Base-by-base conservation (phyloP, 2,888 invertebrate genomes). In the Tridacna gigas region DNA sequence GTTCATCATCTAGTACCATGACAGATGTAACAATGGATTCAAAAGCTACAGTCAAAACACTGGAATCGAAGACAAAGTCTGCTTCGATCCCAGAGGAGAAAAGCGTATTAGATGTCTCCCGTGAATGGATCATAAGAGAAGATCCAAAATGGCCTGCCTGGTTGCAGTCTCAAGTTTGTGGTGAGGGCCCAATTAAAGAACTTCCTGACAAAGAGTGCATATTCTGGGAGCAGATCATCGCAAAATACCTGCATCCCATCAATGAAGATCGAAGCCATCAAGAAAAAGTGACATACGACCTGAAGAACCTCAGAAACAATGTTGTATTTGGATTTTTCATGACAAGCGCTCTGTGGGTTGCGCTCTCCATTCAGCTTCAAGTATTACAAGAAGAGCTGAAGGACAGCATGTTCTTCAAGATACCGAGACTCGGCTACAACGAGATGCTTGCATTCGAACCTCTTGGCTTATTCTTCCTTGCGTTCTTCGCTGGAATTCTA, bases 281-380 rank as follows among this genome's bases (percentile, higher is more conserved):
- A 74, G 89, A 89, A n/a, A 90, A 90, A 66, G 90, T 93, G 0
- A 82, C 86, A 25, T 74, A 79, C 11, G 91, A 92, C 73, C 82
- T 93, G 67, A 90, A 90, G 73, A 86, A 89, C 45, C 84, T 93
- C 51, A 84, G 93, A 61, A 92, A 92, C 76, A 92, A 91, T 74
- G 91, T 91, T 12, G 91, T 92, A 11, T 92, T 92, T 80, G 92
- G 91, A 11, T 92, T 92, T 77, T 91, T 99, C 96, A 99, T 99
- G 99, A 95, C 98, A 95, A 99, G 99, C 96, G 98, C 99, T 91
- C 97, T 99, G 93, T 99, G 99, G 97, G 98, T 99, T 94, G 97
- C 99, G 95, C 98, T 99, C 95, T 98, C 99, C 93, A 98, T 99
- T 96, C 97, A 99, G 95, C 97, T 99, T 98, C 99, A 91, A 96